Evolutionary conservation across 2,113 vertebrate species (phyloP).

Genomic region (Sula dactylatra): DNA sequence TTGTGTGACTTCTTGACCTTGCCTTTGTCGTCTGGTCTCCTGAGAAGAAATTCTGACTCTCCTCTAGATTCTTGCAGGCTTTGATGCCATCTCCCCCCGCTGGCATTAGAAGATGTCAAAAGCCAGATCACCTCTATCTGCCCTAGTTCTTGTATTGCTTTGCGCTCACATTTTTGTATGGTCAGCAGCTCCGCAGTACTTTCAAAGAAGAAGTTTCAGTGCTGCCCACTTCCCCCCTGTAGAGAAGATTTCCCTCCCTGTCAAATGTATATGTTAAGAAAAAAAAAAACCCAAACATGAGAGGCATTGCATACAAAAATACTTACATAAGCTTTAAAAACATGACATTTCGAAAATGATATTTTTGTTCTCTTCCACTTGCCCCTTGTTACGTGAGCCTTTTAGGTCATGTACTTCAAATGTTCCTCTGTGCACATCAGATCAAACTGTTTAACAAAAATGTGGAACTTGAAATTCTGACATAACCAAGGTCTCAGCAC

Average conservation of each 20-base stretch:
- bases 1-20: neutral
- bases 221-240: neutral
- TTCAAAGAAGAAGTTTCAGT: neutral
- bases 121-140: neutral
- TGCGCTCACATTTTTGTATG: neutral
- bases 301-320: neutral
- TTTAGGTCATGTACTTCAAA: neutral
- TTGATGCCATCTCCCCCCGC: neutral
- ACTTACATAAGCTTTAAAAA: neutral
- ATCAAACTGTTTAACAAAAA: neutral
- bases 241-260: neutral
- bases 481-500: rapidly evolving
- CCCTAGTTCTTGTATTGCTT: neutral
- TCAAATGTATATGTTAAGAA: rapidly evolving
- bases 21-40: neutral
- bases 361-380: neutral
- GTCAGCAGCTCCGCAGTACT: neutral
- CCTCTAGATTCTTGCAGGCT: neutral
- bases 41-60: neutral
- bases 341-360: neutral
- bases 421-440: neutral
- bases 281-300: neutral
- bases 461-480: neutral
- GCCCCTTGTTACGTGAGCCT: neutral
- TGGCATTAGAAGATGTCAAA: neutral